Conservation (phyloP, 1,140 invertebrate genomes). For the Drosophila insularis region DNA sequence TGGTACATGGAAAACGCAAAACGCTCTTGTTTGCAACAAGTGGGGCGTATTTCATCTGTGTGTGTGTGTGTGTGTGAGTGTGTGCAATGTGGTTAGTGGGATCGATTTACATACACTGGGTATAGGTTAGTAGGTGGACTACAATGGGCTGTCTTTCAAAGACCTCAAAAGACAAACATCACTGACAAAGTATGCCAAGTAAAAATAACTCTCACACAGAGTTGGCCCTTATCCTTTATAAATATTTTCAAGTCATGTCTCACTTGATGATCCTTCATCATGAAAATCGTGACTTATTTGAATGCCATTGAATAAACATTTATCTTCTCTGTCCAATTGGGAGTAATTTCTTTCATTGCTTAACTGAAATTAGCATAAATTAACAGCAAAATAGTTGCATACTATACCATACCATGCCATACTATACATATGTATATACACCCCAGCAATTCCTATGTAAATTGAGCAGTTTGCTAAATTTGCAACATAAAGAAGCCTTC, state of each 20-base stretch:
- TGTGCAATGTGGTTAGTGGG: conserved; percentile 15
- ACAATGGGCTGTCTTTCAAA: background rate
- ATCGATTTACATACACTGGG: conserved; percentile 44
- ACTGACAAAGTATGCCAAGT: too few relatives aligned
- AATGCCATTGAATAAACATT: background rate
- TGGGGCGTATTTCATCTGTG: conserved; percentile 55
- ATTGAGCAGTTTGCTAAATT: conserved; percentile 57
- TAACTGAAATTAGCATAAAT: conserved; percentile 68
- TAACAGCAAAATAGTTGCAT: conserved; percentile 52
- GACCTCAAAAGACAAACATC: background rate
- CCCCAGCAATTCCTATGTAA: conserved; percentile 63
- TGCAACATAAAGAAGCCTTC: conserved; percentile 62
- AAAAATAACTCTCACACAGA: too few relatives aligned
- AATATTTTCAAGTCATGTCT: too few relatives aligned
- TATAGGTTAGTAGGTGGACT: background rate
- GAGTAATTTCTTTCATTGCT: conserved; percentile 46
- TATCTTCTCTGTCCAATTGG: conserved; percentile 26
- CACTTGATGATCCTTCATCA: too few relatives aligned
- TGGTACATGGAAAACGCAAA: conserved; percentile 9
- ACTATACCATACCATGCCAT: conserved; percentile 19
- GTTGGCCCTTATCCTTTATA: background rate
- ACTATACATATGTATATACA: background rate
- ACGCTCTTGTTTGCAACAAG: conserved; percentile 14
- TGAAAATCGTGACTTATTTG: background rate
- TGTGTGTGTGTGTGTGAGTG: background rate